Base-by-base conservation (phyloP, 2,113 vertebrate genomes). In the Struthio camelus region DNA sequence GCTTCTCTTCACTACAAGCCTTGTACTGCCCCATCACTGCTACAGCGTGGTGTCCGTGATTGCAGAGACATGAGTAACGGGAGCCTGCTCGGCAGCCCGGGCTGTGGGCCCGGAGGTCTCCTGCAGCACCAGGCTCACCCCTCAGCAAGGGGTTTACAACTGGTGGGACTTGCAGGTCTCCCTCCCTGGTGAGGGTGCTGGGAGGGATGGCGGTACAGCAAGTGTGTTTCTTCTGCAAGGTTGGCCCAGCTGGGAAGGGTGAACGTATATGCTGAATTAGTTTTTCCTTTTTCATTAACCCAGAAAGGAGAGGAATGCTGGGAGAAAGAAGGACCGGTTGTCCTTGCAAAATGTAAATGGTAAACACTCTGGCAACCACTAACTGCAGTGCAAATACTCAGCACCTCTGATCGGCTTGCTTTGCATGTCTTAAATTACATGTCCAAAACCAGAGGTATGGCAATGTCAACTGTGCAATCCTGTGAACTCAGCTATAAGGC, bases 311-410 rank as follows among this genome's bases (percentile, higher is more conserved):
- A 66, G n/a, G 32, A 67, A 30, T 8, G 7, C 50, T 56, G 9
- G 11, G 44, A 66, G 40, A 69, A 38, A 27, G n/a, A 40, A 69
- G 10, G 11, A 51, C 46, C 0, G 0, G 19, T 22, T 1, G 3
- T 50, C 17, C 54, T 56, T 15, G 14, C 13, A 8, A 8, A 46
- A 64, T 79, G 13, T 1, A 5, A 9, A 18, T 12, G 4, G 30
- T 71, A 51, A 82, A 76, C 5, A 24, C 5, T 1, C 27, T 34
- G 48, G 19, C 46, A 84, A 28, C 9, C 0, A 0, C 15, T 54
- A 53, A 54, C 18, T 54, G 15, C 19, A 42, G 11, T 34, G 53
- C 85, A 91, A 87, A 82, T 2, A 4, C 14, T 53, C 28, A 48
- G 32, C n/a, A 34, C 22, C 48, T 85, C 58, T 0, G 0, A 10